Evolutionary conservation across 1,140 invertebrate species (phyloP), one percentile per base, ranked within the genome.

Genomic region (Pomacea maculata): DNA sequence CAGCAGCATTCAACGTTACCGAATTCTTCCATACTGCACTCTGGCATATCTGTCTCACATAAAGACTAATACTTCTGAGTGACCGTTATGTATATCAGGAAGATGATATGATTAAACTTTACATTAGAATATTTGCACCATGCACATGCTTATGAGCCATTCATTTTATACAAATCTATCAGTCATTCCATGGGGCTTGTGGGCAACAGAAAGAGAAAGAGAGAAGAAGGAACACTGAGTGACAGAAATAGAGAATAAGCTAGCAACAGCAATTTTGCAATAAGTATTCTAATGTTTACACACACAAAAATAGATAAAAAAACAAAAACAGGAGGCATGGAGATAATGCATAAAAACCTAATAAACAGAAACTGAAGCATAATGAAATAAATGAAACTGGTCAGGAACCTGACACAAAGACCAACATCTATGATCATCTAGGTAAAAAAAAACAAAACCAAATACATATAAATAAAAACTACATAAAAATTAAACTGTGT

Each of bases 251-350:
- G 9, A 74, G 45, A 21, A 55, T 45, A 45, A 45, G 34, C 34
- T 45, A 45, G n/a, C 64, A 3, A 17, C 64, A 65, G 7, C 2
- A 4, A 1, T 65, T 64, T 71, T 74, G 74, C 64, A 80, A 72
- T 55, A 64, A 83, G 78, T 70, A 83, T 61, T 64, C 8, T 17
- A 25, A 34, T 52, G 10, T 45, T 25, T 55, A n/a, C 19, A 72
- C 9, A 12, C 1, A n/a, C 15, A 72, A 72, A 34, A 25, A 25
- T 25, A 25, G 25, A 25, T 25, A 25, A 25, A 25, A 25, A 72
- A 72, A 72, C 4, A 19, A n/a, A 72, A 72, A 72, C n/a, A 72
- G 29, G 34, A 72, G 71, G 19, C 4, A 29, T 29, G 29, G n/a
- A 72, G 15, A 29, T 21, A 19, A 72, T 15, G n/a, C 29, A 19